Percentiles rank a stretch among this genome's conserved stretches.
Evolutionary conservation across 2,888 invertebrate genomes (phyloP).

Genomic region (Heliconius charithonia): DNA sequence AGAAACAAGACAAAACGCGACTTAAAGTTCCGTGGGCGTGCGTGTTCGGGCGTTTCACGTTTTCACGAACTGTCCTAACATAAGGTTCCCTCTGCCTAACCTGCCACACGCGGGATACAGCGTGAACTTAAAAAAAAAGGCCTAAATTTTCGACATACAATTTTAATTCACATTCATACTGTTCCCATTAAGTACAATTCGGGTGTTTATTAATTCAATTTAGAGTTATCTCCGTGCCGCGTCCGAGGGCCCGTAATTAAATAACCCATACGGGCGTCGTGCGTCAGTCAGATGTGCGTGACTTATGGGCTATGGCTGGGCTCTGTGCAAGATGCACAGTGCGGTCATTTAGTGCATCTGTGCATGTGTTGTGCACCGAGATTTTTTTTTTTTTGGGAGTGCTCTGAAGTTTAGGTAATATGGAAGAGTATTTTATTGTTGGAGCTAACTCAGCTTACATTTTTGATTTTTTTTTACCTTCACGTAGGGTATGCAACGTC

Average conservation of each 20-base stretch:
- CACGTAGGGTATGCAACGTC: too few species aligned
- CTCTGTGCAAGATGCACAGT: background rate
- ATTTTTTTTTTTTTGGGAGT: background rate
- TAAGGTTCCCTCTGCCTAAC: background rate
- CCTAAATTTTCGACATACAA: background rate
- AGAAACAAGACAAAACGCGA: background rate
- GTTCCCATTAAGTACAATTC: background rate
- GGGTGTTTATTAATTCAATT: conserved; percentile 13
- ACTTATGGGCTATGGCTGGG: background rate
- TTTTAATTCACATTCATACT: background rate
- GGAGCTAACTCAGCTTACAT: background rate
- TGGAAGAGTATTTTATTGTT: background rate
- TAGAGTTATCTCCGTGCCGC: background rate
- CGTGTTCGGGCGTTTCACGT: too few species aligned
- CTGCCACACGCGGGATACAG: background rate
- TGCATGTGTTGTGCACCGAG: background rate
- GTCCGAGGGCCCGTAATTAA: conserved; percentile 27
- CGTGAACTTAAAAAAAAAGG: background rate
- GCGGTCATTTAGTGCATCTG: background rate
- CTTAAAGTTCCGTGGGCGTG: too few species aligned
- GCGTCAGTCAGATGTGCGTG: conserved; percentile 18
- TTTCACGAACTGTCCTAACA: too few species aligned
- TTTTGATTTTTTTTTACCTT: too few species aligned
- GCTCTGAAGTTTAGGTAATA: background rate
- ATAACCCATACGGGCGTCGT: conserved; percentile 31